Conservation (phyloP, 2,797 vertebrate genomes). For the Cyprinella venusta region DNA sequence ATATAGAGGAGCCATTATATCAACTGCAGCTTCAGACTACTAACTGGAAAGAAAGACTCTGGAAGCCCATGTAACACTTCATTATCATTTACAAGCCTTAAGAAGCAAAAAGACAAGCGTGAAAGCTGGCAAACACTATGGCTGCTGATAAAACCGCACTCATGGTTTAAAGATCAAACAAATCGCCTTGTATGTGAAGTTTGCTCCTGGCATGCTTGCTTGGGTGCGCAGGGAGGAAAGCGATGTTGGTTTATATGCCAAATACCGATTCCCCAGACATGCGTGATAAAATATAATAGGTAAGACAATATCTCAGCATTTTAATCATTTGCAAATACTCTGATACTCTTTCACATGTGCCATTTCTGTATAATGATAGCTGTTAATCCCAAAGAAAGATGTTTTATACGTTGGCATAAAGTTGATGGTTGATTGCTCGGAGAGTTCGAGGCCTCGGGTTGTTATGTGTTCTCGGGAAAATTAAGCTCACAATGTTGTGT, state of each 20-base stretch:
- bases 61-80: slow-evolving; percentile 37
- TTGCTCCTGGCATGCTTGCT: slow-evolving; percentile 20
- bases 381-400: not conserved
- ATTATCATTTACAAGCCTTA: slow-evolving; percentile 43
- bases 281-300: slow-evolving; percentile 20
- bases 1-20: slow-evolving; percentile 50
- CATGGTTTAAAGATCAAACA: slow-evolving; percentile 40
- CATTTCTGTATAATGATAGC: not conserved
- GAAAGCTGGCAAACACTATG: slow-evolving; percentile 26
- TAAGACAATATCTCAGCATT: not conserved
- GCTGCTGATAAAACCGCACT: slow-evolving; percentile 26
- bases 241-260: slow-evolving; percentile 25
- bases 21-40: slow-evolving; percentile 43
- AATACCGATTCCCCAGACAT: slow-evolving; percentile 22
- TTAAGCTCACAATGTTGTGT: slow-evolving; percentile 38
- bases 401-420: slow-evolving; percentile 35
- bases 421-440: slow-evolving; percentile 33
- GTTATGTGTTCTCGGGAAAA: slow-evolving; percentile 30
- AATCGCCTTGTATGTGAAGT: slow-evolving; percentile 15
- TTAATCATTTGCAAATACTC: not conserved
- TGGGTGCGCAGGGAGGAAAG: slow-evolving; percentile 24
- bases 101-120: slow-evolving; percentile 39
- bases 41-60: slow-evolving; percentile 47
- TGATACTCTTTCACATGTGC: slow-evolving; percentile 5
- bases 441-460: slow-evolving; percentile 29